These are phyloP conservation scores for Zootoca vivipara DNA, from an alignment of 2,113 vertebrate genomes.

Conservation along the genomic window DNA sequence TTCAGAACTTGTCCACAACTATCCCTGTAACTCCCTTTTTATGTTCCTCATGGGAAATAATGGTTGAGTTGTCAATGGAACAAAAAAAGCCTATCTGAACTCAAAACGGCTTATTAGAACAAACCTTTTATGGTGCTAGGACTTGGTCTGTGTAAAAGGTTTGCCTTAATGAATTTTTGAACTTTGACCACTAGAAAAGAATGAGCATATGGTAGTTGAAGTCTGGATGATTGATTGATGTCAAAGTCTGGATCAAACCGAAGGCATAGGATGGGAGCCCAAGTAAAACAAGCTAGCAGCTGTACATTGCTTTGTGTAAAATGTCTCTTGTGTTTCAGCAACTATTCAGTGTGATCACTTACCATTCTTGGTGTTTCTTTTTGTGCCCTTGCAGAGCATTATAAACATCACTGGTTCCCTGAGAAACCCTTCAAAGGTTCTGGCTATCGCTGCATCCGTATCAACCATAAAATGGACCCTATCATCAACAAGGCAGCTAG, in stretches of 20 bases:
- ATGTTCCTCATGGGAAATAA: background rate
- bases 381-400: slow-evolving; percentile 77
- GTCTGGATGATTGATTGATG: too few species aligned
- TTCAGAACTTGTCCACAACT: background rate
- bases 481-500: slow-evolving; percentile 81
- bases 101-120: background rate
- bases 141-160: background rate
- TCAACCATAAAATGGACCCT: slow-evolving; percentile 89
- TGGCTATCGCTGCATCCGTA: slow-evolving; percentile 88
- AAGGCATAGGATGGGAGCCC: background rate
- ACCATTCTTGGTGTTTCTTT: background rate
- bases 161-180: background rate
- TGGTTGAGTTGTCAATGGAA: background rate
- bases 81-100: too few species aligned
- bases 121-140: background rate
- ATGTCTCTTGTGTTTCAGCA: background rate
- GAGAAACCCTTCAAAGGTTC: slow-evolving; percentile 87
- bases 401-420: slow-evolving; percentile 87
- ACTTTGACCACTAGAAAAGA: background rate
- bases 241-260: background rate
- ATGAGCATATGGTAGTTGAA: background rate
- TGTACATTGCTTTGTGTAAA: background rate
- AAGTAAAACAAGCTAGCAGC: background rate
- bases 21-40: background rate
- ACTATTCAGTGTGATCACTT: background rate